Conservation (phyloP, 2,797 vertebrate genomes). For the Darevskia nairensis region DNA sequence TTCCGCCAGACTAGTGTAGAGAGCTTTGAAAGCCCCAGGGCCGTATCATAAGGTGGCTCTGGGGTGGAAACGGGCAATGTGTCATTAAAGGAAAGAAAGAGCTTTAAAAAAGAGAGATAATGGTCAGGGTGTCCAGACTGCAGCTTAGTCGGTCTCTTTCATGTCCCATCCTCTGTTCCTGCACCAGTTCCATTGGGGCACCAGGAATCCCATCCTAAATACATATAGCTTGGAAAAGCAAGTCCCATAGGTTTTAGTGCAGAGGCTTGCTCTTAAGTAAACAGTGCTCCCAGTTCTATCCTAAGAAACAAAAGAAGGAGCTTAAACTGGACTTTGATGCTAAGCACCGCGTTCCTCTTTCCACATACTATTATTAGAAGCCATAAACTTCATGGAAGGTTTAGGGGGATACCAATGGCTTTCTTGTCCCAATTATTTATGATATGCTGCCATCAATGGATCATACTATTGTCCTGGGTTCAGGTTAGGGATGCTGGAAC, state of each 20-base stretch:
- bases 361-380: background rate
- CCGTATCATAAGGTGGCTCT: background rate
- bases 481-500: background rate
- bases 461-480: background rate
- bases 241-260: background rate
- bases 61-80: no score
- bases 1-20: background rate
- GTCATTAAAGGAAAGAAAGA: background rate
- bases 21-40: background rate
- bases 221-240: background rate
- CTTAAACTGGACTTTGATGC: background rate
- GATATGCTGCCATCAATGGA: background rate
- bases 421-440: background rate
- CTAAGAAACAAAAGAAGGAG: background rate
- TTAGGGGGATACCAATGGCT: background rate
- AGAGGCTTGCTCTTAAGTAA: background rate
- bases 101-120: background rate
- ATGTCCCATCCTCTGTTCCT: background rate
- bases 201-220: background rate
- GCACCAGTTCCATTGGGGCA: background rate
- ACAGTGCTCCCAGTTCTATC: background rate
- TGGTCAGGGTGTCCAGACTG: background rate
- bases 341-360: background rate
- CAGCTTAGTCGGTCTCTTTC: background rate
- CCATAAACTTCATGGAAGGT: background rate